Evolutionary conservation across 2,888 invertebrate genomes (phyloP).

Genomic region (Erebia epiphron): DNA sequence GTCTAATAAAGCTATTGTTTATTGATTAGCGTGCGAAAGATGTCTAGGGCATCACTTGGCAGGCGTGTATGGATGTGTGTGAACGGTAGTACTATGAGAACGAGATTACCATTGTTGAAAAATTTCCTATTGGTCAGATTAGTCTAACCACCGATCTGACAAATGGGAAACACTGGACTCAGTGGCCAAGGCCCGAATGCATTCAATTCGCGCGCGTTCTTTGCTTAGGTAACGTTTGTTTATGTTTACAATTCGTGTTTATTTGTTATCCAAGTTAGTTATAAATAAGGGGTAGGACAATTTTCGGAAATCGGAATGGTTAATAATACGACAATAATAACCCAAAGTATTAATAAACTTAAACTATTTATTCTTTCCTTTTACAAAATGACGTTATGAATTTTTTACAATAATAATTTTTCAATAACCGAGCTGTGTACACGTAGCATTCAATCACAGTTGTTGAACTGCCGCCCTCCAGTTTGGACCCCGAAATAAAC

Average conservation of each 20-base stretch:
- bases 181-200: too few relatives aligned
- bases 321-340: slow-evolving; percentile 65
- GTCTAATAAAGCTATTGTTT: too few relatives aligned
- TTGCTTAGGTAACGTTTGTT: slow-evolving; percentile 9
- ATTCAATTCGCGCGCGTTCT: too few relatives aligned
- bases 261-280: slow-evolving; percentile 24
- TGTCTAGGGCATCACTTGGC: too few relatives aligned
- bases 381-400: slow-evolving; percentile 78
- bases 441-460: slow-evolving; percentile 61
- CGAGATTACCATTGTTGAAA: too few relatives aligned
- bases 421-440: slow-evolving; percentile 57
- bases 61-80: too few relatives aligned
- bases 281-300: slow-evolving; percentile 20
- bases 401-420: slow-evolving; percentile 72
- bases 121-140: too few relatives aligned
- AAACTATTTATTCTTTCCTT: slow-evolving; percentile 80
- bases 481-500: slow-evolving; percentile 75
- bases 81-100: too few relatives aligned
- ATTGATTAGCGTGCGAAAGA: too few relatives aligned
- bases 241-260: slow-evolving; percentile 37
- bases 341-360: slow-evolving; percentile 75
- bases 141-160: too few relatives aligned
- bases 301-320: slow-evolving; percentile 41
- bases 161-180: too few relatives aligned
- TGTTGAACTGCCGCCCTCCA: slow-evolving; percentile 55